These are phyloP conservation scores for Sesamia inferens DNA, from an alignment of 2,888 invertebrate species.

Conservation along the genomic window DNA sequence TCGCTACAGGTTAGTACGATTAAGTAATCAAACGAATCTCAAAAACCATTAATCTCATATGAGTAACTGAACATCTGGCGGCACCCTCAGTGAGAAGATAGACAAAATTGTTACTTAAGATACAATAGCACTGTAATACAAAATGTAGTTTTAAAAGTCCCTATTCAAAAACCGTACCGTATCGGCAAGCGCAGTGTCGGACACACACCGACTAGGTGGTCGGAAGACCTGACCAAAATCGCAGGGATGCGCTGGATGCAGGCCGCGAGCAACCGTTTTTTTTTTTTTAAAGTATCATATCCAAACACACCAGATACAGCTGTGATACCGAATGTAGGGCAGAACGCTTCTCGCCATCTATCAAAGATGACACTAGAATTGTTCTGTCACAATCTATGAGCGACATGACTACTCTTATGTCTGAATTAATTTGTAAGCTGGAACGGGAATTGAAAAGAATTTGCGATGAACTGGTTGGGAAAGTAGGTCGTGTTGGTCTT, in stretches of 20 bases:
- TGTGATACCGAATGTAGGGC: slow-evolving; percentile 66
- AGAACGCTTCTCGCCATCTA: slow-evolving; percentile 53
- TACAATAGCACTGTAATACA: no score
- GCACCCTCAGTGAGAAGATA: not conserved
- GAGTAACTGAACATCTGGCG: no score
- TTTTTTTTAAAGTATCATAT: slow-evolving; percentile 1
- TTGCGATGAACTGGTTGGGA: not conserved
- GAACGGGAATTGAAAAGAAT: slow-evolving; percentile 8
- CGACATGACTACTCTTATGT: not conserved
- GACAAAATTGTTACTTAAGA: not conserved
- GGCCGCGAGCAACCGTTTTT: no score
- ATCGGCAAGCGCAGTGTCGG: no score
- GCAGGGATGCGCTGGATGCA: no score
- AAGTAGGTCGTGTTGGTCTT: not conserved
- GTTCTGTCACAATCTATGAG: slow-evolving; percentile 49
- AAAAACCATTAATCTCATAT: no score
- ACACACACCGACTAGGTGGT: no score
- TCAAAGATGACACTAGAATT: slow-evolving; percentile 56
- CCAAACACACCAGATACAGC: slow-evolving; percentile 18
- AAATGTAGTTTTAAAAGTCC: no score
- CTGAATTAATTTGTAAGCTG: not conserved
- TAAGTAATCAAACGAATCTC: no score
- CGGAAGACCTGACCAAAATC: no score
- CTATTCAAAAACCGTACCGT: no score
- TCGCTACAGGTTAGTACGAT: no score